Evolutionary conservation across 2,113 vertebrate genomes (phyloP), one percentile per base, ranked within the genome.

Genomic region (Origma solitaria): DNA sequence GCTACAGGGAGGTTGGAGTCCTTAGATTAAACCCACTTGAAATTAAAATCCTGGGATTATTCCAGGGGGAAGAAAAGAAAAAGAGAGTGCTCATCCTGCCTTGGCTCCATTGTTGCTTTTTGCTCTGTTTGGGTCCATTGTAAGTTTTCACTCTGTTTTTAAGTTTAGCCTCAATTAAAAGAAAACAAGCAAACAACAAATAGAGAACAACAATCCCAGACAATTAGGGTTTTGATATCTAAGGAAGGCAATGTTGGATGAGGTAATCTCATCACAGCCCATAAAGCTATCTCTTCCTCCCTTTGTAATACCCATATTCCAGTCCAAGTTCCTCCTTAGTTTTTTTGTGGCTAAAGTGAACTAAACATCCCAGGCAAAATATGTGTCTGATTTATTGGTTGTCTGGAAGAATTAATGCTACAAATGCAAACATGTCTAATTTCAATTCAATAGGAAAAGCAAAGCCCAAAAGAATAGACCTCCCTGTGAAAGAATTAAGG

Each of bases 221-320:
- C 65, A 90, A 92, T 92, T 94, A 88, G 49, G 9, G 19, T 45
- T 94, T 94, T 94, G 82, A 96, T 92, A 92, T 91, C 64, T 88
- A 93, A 94, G 77, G 93, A 96, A 96, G 77, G 49, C 83, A 91
- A 79, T 68, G 37, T 82, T 90, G 82, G 69, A 94, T 97, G 95
- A 97, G 92, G 82, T 97, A 72, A 96, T 94, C 92, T 84, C 82
- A 93, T 96, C 86, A 92, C 92, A 96, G 93, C 65, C 92, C 94
- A 95, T 96, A 96, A 96, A 97, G 64, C 80, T 95, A 94, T 95
- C 88, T 95, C 82, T 88, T 96, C 77, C 65, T 88, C 86, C 25
- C 72, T 96, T 94, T 96, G 90, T 94, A 92, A 96, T 84, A 90
- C 61, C 78, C 51, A 20, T 71, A 51, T 78, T 94, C 40, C 53